Base-by-base conservation (phyloP, 2,113 vertebrate species). In the Notothenia coriiceps region DNA sequence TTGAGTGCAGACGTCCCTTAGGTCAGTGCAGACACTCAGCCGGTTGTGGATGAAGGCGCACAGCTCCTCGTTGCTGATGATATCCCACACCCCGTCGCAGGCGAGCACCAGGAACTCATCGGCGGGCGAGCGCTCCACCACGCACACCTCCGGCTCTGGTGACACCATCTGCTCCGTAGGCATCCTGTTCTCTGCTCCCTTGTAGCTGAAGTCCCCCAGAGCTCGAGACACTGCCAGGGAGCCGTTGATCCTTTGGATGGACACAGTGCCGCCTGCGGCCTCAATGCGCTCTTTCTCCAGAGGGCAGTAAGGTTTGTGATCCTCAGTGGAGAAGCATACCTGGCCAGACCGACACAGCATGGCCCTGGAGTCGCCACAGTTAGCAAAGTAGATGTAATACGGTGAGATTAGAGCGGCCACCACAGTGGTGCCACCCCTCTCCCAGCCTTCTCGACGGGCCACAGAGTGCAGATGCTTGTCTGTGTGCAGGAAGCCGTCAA, bases 101-200 rank as follows among this genome's bases (percentile, higher is more conserved):
- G 96, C 96, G 71, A 96, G 90, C 73, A 97, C 90, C 84, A 96
- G 72, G 89, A 97, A 96, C 93, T 96, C 95, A 8, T 97, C 96
- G 1, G 91, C 87, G 0, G 85, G 89, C 0, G 89, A 95, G 51
- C 96, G 95, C 55, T 90, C 92, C 88, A 97, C 84, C 13, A 92
- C 93, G 5, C 89, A 91, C 57, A 97, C 94, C 75, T 97, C 96
- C 0, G 96, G 96, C 86, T 97, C 96, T 0, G 96, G 95, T 0
- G 96, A 96, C 35, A 97, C 95, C 86, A 96, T 95, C 85, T 96
- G 96, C 79, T 95, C 88, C 46, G 90, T 90, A 9, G 93, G 91
- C 1, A 89, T 63, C 43, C 95, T 83, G 92, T 95, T 95, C 50
- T 94, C 94, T 0, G 90, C 95, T 7, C 92, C 94, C 92, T 97